phyloP scores from a whole-genome alignment of 2,113 vertebrate genomes.

The Anguilla japonica region DNA sequence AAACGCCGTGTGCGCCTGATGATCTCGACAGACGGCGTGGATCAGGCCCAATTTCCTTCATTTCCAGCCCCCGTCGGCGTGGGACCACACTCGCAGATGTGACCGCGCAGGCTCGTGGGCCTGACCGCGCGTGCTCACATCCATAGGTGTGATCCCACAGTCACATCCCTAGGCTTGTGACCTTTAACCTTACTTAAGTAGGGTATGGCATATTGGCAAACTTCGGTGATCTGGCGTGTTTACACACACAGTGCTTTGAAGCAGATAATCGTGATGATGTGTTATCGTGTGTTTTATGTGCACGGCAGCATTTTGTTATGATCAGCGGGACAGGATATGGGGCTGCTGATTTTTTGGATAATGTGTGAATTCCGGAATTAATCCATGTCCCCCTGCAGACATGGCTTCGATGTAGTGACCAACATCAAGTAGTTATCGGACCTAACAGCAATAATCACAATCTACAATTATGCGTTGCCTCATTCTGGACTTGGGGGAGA shows the following conservation, averaged over 20 bases:
- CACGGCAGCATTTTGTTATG: background rate
- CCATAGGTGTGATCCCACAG: background rate
- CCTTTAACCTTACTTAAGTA: too few species aligned
- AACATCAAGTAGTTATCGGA: too few species aligned
- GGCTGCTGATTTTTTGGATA: too few species aligned
- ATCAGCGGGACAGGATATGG: background rate
- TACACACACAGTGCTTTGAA: background rate
- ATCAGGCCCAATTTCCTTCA: background rate
- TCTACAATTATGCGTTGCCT: too few species aligned
- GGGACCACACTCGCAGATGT: background rate
- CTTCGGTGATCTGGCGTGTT: background rate
- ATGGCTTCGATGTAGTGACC: too few species aligned
- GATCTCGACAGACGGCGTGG: background rate
- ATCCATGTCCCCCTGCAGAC: too few species aligned
- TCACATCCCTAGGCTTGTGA: background rate
- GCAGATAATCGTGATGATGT: background rate
- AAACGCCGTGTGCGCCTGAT: background rate
- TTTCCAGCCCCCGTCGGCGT: background rate
- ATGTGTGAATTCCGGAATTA: too few species aligned
- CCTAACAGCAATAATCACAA: too few species aligned
- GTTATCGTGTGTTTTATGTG: background rate
- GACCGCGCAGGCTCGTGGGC: background rate
- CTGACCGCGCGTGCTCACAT: background rate
- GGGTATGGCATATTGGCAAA: background rate
- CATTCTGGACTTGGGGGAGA: too few species aligned